A percentile compares a stretch with the other conserved stretches of the same genome.
These are phyloP conservation scores for Amiota minor DNA, from an alignment of 2,888 invertebrate species.

Conservation along the genomic window DNA sequence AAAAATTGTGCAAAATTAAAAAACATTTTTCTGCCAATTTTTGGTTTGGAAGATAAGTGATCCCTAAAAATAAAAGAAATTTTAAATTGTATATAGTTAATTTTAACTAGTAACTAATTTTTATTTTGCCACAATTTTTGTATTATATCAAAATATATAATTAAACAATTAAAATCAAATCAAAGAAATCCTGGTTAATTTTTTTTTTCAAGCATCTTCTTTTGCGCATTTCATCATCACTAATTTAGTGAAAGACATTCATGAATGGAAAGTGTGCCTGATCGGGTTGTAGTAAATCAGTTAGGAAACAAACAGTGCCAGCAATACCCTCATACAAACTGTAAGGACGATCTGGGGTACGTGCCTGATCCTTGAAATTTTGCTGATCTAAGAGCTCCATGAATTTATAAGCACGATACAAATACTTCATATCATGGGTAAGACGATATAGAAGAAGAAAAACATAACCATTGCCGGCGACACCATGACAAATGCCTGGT, in stretches of 20 bases:
- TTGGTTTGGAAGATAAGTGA: no score
- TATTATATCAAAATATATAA: no score
- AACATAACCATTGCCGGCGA: conserved; percentile 87
- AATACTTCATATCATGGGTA: conserved; percentile 81
- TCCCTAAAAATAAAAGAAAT: no score
- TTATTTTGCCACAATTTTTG: no score
- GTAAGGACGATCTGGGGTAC: conserved; percentile 86
- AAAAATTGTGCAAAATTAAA: no score
- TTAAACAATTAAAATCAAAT: no score
- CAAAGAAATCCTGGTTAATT: not conserved
- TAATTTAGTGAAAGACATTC: conserved; percentile 76
- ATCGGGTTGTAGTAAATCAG: conserved; percentile 83
- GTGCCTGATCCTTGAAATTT: conserved; percentile 79
- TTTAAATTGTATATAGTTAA: no score
- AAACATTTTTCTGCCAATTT: no score
- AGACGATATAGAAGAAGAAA: conserved; percentile 84
- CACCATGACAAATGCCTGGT: conserved; percentile 91
- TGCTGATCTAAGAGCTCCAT: conserved; percentile 82
- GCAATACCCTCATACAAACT: conserved; percentile 89
- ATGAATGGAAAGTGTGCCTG: conserved; percentile 88
- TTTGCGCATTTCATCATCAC: not conserved
- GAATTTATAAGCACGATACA: conserved; percentile 84
- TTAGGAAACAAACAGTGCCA: conserved; percentile 87
- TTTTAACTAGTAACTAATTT: no score
- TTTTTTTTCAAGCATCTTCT: no score